Base-by-base conservation (phyloP, 30 jellyfish, hydroid and myxozoan species). In the Cassiopea xamachana region DNA sequence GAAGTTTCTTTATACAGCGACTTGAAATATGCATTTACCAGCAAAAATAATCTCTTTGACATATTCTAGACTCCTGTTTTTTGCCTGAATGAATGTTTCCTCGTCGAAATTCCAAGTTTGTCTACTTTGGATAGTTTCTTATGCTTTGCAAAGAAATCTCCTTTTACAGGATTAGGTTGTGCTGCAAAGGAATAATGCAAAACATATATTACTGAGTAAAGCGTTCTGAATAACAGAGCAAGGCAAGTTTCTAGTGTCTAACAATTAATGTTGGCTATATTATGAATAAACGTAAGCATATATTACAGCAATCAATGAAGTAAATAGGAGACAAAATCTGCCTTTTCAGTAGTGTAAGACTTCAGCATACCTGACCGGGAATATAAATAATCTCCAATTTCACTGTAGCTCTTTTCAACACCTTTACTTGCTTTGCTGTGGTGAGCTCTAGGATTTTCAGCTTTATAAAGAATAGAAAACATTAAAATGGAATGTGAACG, bases 361-460 rank as follows among this genome's bases (percentile, higher is more conserved):
- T 27, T 64, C 43, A 17, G 74, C 87, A 44, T 51, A 91, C 97
- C 97, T 91, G 97, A 82, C 69, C 97, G 61, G 0, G 97, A 91
- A 76, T 91, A 91, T 1, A 91, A 44, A 39, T 61, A 62, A 71
- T 91, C 97, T 18, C 97, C 97, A 83, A 91, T 91, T 70, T 91
- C 97, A 60, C 93, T 83, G 91, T 91, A 91, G 61, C 93, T 83
- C 75, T 85, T 91, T 46, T 91, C 97, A 7, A 86, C 60, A 55
- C 69, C 69, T 76, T 64, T 87, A 64, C 81, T 87, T 19, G 77
- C 46, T 48, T 89, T 79, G 45, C 69, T 48, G 89, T 79, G 96
- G 45, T 68, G 96, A 10, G 84, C 73, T 48, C 58, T 62, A 17
- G 89, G 88, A 39, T 89, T 81, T 43, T 61, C 77, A 12, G 62